Evolutionary conservation across 2,797 vertebrate genomes (phyloP).

Genomic region (Philypnodon macrostomus): DNA sequence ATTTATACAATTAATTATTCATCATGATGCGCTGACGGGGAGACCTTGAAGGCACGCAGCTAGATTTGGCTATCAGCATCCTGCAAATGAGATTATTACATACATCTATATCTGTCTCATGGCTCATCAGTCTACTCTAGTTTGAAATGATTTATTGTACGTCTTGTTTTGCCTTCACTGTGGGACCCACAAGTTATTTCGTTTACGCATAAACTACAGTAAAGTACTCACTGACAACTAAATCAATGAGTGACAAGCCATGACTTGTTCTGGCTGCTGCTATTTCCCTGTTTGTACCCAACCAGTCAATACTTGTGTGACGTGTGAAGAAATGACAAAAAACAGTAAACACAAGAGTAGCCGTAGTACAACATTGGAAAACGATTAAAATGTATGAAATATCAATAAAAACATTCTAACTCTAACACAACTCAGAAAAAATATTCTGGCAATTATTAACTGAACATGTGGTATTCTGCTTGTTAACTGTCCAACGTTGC

Average conservation of each 20-base stretch:
- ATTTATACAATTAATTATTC: constrained; percentile 50
- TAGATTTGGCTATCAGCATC: constrained; percentile 28
- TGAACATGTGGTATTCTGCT: not conserved
- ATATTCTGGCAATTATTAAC: too few species aligned
- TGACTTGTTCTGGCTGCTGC: constrained; percentile 24
- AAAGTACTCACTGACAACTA: constrained; percentile 23
- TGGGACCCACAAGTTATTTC: too few species aligned
- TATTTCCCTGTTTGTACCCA: constrained; percentile 39
- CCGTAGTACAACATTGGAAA: constrained; percentile 12
- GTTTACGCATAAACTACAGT: too few species aligned
- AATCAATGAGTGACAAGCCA: constrained; percentile 41
- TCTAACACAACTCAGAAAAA: too few species aligned
- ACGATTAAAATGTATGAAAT: too few species aligned
- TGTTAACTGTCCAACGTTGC: too few species aligned
- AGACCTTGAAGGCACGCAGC: constrained; percentile 20
- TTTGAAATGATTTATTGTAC: constrained; percentile 36
- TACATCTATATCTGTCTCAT: constrained; percentile 20
- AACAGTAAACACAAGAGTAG: constrained; percentile 11
- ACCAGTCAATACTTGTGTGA: constrained; percentile 35
- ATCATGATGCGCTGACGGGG: constrained; percentile 26
- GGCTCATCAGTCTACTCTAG: constrained; percentile 27
- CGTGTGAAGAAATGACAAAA: constrained; percentile 20
- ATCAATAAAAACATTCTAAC: too few species aligned
- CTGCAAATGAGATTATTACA: constrained; percentile 40
- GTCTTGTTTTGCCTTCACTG: constrained; percentile 3